Conservation (phyloP, 2,888 invertebrate genomes). For the Lasioglossum morio region DNA sequence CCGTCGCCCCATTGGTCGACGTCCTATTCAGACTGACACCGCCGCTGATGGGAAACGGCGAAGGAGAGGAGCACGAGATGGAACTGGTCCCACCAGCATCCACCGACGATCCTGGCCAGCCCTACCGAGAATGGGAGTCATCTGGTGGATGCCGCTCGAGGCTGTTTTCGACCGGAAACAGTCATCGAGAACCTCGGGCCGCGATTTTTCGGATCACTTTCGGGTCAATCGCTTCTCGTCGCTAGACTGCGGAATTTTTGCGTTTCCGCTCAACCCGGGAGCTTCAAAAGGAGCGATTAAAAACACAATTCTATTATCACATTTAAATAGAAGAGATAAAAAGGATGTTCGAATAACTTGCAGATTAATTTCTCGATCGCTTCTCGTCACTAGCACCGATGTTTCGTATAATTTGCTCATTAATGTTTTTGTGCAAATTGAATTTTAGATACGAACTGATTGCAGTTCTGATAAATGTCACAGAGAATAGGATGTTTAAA, state of each 20-base stretch:
- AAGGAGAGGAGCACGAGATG: constrained; percentile 64
- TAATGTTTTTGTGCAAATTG: no score
- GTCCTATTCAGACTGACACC: constrained; percentile 74
- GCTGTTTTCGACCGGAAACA: constrained; percentile 27
- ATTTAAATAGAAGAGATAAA: no score
- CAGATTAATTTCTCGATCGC: no score
- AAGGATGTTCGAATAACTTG: no score
- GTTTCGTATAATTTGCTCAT: no score
- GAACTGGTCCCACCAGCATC: constrained; percentile 72
- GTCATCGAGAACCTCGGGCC: not conserved
- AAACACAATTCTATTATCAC: no score
- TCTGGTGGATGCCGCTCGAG: constrained; percentile 73
- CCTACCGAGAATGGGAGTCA: constrained; percentile 76
- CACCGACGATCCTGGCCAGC: constrained; percentile 58
- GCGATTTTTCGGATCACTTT: not conserved
- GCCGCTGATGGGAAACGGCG: constrained; percentile 51
- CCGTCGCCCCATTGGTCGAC: constrained; percentile 80
- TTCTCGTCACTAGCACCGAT: no score
- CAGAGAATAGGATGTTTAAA: no score
- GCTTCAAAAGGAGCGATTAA: no score
- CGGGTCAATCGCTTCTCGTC: not conserved
- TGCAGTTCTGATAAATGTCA: no score
- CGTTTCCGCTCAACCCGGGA: no score
- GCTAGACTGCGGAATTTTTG: not conserved
- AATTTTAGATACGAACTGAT: no score